Percentiles rank a stretch among this genome's conserved stretches.
Conservation (phyloP, 2,113 vertebrate species). For the Corythaeola cristata region DNA sequence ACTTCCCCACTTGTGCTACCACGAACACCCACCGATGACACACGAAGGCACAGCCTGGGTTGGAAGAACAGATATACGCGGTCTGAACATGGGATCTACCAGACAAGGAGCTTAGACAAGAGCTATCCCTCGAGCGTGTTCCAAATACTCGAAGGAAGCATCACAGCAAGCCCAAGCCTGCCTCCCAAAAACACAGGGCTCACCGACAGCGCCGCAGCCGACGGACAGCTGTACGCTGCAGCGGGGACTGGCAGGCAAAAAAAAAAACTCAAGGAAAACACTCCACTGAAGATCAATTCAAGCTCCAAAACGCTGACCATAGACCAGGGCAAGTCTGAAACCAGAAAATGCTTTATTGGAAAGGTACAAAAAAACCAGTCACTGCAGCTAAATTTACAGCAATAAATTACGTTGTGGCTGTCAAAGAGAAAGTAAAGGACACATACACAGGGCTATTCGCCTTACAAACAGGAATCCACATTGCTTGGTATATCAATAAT, state of each 20-base stretch:
- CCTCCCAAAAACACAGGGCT: background rate
- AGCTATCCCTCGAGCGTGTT: background rate
- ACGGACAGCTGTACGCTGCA: background rate
- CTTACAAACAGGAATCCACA: conserved; percentile 79
- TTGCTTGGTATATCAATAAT: conserved; percentile 89
- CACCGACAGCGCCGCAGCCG: background rate
- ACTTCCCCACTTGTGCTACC: background rate
- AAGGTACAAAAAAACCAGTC: conserved; percentile 88
- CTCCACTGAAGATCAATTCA: background rate
- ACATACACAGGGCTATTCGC: conserved; percentile 77
- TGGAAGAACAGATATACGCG: fast-evolving
- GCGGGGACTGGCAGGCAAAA: background rate
- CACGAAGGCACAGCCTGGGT: background rate
- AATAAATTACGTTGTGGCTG: conserved; percentile 88
- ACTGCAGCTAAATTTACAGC: conserved; percentile 82
- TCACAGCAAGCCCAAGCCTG: background rate
- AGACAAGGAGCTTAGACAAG: background rate
- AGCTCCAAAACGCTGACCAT: conserved; percentile 8
- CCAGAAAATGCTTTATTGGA: conserved; percentile 90
- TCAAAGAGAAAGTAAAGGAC: conserved; percentile 70
- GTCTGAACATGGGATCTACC: background rate
- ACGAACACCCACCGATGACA: background rate
- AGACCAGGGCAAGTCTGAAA: conserved; percentile 63
- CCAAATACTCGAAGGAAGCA: background rate
- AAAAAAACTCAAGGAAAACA: background rate